Conservation (phyloP, 2,113 vertebrate species). For the Ailuropoda melanoleuca region DNA sequence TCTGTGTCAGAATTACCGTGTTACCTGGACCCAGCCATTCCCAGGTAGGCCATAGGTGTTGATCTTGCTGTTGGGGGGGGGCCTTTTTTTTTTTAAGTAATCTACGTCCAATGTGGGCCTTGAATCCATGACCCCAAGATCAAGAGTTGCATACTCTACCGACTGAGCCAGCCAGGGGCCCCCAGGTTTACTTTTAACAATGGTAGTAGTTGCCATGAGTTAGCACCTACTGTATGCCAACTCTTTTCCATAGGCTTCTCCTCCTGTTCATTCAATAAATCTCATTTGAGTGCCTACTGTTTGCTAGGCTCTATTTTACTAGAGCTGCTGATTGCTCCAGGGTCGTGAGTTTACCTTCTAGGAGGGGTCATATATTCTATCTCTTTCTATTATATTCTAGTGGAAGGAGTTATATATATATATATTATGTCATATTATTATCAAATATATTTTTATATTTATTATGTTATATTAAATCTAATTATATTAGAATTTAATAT, state of each 20-base stretch:
- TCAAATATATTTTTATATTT: background rate
- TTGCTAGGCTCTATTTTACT: accelerated
- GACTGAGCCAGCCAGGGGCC: background rate
- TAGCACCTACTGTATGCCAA: background rate
- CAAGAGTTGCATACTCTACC: background rate
- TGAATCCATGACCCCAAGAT: background rate
- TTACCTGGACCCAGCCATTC: accelerated
- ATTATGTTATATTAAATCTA: background rate
- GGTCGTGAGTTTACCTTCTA: accelerated
- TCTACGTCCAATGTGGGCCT: background rate
- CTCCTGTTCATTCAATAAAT: accelerated
- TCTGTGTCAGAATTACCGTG: background rate
- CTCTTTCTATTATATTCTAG: background rate
- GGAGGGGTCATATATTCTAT: background rate
- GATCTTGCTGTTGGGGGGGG: background rate
- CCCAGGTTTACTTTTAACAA: background rate
- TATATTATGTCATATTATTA: background rate
- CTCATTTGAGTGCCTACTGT: background rate
- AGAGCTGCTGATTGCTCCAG: accelerated
- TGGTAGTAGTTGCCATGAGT: background rate
- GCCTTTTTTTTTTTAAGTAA: background rate
- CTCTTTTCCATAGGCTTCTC: too few species aligned
- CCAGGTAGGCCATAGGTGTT: background rate
- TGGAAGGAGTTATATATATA: background rate
- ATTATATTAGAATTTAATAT: background rate